phyloP scores from a whole-genome alignment of 2,113 vertebrate genomes.

The Ptyas mucosa region DNA sequence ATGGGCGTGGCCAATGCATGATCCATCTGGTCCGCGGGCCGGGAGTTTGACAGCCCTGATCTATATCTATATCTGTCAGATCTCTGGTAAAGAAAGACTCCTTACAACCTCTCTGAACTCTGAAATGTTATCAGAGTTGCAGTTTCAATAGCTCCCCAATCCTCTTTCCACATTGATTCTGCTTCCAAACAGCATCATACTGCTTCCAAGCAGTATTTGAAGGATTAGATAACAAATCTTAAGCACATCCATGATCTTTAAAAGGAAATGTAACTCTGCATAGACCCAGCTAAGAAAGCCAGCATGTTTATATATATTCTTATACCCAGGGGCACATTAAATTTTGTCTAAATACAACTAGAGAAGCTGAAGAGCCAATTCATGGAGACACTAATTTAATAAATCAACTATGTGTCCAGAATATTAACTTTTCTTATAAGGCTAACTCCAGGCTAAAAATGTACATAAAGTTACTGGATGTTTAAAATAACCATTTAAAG shows the following conservation, averaged over 20 bases:
- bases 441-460: background rate
- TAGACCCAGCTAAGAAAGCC: background rate
- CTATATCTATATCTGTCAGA: background rate
- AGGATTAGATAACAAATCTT: background rate
- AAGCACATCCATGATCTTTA: background rate
- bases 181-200: background rate
- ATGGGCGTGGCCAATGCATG: no score
- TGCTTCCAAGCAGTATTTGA: background rate
- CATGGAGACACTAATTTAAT: background rate
- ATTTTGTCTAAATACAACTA: background rate
- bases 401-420: background rate
- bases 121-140: background rate
- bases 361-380: background rate
- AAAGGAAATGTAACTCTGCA: background rate
- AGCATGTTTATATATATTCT: background rate
- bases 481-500: background rate
- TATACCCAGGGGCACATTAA: background rate
- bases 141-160: background rate
- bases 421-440: background rate
- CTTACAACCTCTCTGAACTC: background rate
- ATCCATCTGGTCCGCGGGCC: no score
- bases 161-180: background rate
- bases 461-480: background rate
- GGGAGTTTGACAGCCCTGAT: no score
- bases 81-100: background rate